Evolutionary conservation across 1,140 invertebrate genomes (phyloP).

Genomic region (Temnothorax nylanderi): DNA sequence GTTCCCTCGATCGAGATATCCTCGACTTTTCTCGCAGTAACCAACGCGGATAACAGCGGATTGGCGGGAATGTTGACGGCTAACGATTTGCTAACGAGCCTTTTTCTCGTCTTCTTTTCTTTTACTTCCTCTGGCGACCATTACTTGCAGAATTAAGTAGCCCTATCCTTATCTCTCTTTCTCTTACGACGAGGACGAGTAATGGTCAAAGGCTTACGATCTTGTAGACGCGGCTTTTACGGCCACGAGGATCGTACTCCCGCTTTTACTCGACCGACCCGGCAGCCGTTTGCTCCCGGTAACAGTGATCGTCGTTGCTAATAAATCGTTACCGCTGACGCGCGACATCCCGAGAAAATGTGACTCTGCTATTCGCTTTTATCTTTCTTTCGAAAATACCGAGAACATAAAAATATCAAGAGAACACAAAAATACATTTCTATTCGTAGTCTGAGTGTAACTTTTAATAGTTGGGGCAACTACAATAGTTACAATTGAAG

Average conservation of each 20-base stretch:
- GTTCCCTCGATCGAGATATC: slow-evolving; percentile 42
- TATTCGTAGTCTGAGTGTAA: background rate
- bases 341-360: background rate
- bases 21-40: slow-evolving; percentile 11
- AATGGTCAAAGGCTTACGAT: slow-evolving; percentile 41
- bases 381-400: background rate
- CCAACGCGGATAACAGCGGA: slow-evolving; percentile 17
- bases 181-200: background rate
- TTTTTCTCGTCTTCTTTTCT: slow-evolving; percentile 27
- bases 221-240: slow-evolving; percentile 50
- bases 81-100: slow-evolving; percentile 42
- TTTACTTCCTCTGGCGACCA: background rate
- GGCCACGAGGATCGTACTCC: background rate
- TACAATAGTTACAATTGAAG: background rate
- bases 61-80: slow-evolving; percentile 18
- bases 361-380: background rate
- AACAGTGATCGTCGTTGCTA: slow-evolving; percentile 25
- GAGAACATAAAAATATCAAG: too few relatives aligned
- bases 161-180: background rate
- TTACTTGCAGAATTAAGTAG: slow-evolving; percentile 4
- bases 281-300: background rate
- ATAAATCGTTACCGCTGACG: slow-evolving; percentile 33
- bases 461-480: background rate
- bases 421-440: background rate
- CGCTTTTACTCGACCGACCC: slow-evolving; percentile 7